phyloP scores from a whole-genome alignment of 1,140 invertebrate genomes.

The Trichonephila clavata region DNA sequence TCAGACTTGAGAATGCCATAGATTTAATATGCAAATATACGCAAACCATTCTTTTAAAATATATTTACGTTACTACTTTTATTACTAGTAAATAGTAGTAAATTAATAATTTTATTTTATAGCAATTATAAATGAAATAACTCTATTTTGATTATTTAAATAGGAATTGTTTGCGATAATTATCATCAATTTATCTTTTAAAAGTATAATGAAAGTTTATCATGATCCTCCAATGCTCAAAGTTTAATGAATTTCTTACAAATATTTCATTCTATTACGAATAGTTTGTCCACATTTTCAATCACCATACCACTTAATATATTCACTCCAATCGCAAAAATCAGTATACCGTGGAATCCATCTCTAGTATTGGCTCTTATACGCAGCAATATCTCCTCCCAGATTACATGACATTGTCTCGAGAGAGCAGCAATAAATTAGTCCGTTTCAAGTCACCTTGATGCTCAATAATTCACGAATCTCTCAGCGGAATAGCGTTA shows the following conservation, averaged over 20 bases:
- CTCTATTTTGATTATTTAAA: too few species aligned
- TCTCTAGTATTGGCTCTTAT: neutral
- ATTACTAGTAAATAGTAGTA: too few species aligned
- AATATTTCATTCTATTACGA: neutral
- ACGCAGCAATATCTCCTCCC: constrained; percentile 32
- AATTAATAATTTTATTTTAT: too few species aligned
- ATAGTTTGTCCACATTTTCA: neutral
- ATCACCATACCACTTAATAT: neutral
- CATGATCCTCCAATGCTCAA: neutral
- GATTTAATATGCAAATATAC: too few species aligned
- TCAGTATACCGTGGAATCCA: neutral
- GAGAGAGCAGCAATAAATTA: constrained; percentile 64
- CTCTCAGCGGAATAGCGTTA: neutral
- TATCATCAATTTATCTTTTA: too few species aligned
- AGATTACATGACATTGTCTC: neutral
- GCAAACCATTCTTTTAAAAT: too few species aligned
- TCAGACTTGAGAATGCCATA: too few species aligned
- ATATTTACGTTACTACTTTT: too few species aligned
- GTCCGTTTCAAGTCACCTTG: constrained; percentile 63
- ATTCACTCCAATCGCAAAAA: constrained; percentile 21
- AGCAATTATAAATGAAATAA: too few species aligned
- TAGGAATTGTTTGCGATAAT: too few species aligned
- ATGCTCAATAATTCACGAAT: constrained; percentile 67
- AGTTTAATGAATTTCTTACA: neutral
- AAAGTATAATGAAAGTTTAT: neutral